Percentiles rank a stretch among this genome's conserved stretches.
phyloP scores from a whole-genome alignment of 2,113 vertebrate genomes.

The Caloenas nicobarica region DNA sequence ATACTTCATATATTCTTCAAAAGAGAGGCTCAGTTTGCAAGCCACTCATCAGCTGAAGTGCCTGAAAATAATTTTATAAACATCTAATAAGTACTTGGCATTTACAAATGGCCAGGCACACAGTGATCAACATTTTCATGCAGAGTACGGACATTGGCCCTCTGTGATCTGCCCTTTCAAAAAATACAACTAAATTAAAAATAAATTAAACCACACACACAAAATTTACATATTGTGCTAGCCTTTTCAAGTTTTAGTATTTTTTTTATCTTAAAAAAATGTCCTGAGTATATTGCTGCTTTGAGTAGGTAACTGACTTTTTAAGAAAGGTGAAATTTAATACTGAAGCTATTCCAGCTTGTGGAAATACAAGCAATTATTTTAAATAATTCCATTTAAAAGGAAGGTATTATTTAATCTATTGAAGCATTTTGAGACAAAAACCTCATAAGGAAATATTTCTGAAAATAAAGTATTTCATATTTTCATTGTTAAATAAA shows the following conservation, averaged over 20 bases:
- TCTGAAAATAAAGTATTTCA: background rate
- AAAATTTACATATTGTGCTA: background rate
- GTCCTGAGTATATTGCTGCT: background rate
- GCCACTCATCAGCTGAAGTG: slow-evolving; percentile 19
- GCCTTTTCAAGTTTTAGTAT: background rate
- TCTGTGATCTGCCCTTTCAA: background rate
- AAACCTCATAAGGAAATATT: background rate
- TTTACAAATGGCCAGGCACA: slow-evolving; percentile 52
- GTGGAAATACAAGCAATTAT: background rate
- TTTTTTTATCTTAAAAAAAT: background rate
- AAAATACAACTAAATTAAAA: background rate
- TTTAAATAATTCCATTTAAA: background rate
- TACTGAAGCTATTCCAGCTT: background rate
- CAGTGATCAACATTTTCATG: background rate
- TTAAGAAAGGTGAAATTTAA: background rate
- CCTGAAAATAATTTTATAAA: slow-evolving; percentile 30
- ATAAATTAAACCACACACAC: background rate
- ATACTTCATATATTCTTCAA: background rate
- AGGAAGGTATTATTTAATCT: background rate
- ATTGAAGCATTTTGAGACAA: background rate
- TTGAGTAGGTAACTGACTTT: background rate
- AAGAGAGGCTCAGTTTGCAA: slow-evolving; percentile 10
- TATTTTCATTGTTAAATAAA: background rate
- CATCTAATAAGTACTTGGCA: slow-evolving; percentile 48
- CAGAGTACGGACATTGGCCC: slow-evolving; percentile 2